phyloP scores from a whole-genome alignment of 2,113 vertebrate species.

The Monopterus albus region DNA sequence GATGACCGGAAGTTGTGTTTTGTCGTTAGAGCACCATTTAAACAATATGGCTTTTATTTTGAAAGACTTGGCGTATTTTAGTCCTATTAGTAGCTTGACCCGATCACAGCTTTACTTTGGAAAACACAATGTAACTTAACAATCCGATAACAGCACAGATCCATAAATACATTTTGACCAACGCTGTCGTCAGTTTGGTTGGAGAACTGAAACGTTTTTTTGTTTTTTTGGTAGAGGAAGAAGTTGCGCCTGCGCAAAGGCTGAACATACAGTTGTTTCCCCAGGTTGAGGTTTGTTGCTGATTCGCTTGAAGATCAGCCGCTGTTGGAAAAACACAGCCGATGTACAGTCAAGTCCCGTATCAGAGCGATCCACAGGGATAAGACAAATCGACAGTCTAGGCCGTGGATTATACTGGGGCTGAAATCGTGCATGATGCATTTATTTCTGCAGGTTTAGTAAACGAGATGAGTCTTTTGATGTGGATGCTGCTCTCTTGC shows the following conservation, averaged over 20 bases:
- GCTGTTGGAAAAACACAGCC: slow-evolving; percentile 46
- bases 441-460: background rate
- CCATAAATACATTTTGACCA: too few species aligned
- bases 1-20: slow-evolving; percentile 30
- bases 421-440: background rate
- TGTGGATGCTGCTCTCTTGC: slow-evolving; percentile 16
- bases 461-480: background rate
- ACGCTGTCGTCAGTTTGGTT: background rate
- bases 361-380: background rate
- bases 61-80: fast-evolving
- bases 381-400: background rate
- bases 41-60: slow-evolving; percentile 17
- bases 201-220: background rate
- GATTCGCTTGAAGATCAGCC: slow-evolving; percentile 45
- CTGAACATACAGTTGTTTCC: slow-evolving; percentile 10
- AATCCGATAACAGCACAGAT: too few species aligned
- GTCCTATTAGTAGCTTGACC: background rate
- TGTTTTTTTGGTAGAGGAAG: background rate
- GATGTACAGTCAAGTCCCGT: slow-evolving; percentile 33
- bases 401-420: background rate
- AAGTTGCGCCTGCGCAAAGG: slow-evolving; percentile 71
- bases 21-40: fast-evolving
- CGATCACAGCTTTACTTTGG: too few species aligned
- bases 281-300: slow-evolving; percentile 59
- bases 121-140: too few species aligned